Percentiles rank a stretch among this genome's conserved stretches.
Evolutionary conservation across 2,113 vertebrate genomes (phyloP).

Genomic region (Anhinga rufa): DNA sequence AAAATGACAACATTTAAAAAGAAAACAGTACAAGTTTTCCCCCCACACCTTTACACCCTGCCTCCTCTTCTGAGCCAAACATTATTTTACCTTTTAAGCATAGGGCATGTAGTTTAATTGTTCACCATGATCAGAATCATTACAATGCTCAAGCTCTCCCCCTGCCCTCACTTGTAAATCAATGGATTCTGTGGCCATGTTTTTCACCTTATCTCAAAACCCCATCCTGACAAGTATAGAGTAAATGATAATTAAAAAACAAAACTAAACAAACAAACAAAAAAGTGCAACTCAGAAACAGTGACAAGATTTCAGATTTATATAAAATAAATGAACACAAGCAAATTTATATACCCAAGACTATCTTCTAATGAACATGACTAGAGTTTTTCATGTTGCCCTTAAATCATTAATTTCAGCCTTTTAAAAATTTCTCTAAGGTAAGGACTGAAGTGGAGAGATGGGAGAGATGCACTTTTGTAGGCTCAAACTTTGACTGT

Average conservation of each 20-base stretch:
- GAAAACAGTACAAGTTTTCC: background rate
- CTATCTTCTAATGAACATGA: background rate
- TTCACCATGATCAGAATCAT: background rate
- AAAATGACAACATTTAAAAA: background rate
- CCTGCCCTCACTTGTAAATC: background rate
- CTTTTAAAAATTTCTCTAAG: background rate
- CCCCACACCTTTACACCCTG: background rate
- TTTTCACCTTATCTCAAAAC: background rate
- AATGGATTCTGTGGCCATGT: background rate
- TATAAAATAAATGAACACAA: background rate
- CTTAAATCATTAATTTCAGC: background rate
- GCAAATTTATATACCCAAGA: background rate
- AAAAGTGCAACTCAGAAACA: accelerated
- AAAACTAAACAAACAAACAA: background rate
- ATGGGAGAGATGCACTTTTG: background rate
- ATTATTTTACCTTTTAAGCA: background rate
- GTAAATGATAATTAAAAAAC: background rate
- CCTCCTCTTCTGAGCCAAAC: background rate
- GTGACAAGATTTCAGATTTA: background rate
- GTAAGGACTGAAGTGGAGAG: background rate
- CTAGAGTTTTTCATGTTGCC: background rate
- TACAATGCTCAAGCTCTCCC: background rate
- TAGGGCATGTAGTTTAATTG: background rate
- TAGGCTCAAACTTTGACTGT: background rate
- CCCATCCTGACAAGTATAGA: background rate